Evolutionary conservation across 2,113 vertebrate species (phyloP), one percentile per base, ranked within the genome.

Genomic region (Geothlypis trichas): DNA sequence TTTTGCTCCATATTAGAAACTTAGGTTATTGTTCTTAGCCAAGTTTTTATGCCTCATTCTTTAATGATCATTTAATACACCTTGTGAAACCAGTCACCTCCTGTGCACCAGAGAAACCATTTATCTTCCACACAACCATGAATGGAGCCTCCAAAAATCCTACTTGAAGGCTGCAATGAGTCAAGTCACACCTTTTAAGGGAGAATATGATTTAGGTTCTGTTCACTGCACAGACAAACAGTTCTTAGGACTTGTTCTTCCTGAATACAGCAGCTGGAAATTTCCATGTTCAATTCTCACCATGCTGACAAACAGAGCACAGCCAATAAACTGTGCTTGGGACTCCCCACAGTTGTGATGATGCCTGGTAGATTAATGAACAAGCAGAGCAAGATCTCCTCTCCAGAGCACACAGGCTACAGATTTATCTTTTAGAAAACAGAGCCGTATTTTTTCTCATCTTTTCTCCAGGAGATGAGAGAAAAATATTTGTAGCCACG

Each of bases 371-470:
- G 41, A 83, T 65, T 76, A 91, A 85, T 80, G 73, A 68, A 84
- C 22, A 57, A 55, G 33, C 13, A 81, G 30, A 76, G 13, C 2
- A 10, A 83, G 46, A 76, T 79, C 62, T 73, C 20, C 12, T 14
- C n/a, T 76, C 54, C 0, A 0, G 21, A 85, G 26, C 6, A 42
- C 0, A 1, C 8, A 68, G 44, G 10, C 44, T 72, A 52, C 20
- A 75, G 28, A 55, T 89, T 67, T 5, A 4, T 81, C 46, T 81
- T 84, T 68, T 37, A 35, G 74, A 79, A 91, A 93, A 89, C 21
- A 69, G 58, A 72, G 19, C 2, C 22, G 9, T 76, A 30, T 84
- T 92, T 80, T 54, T 15, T 27, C 26, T 81, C 35, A 69, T 55
- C 33, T 67, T 82, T 61, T 83, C 14, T 62, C 10, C 31, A 33